Conservation (phyloP, 23 tunicate genomes). For the Trididemnum miniatum region DNA sequence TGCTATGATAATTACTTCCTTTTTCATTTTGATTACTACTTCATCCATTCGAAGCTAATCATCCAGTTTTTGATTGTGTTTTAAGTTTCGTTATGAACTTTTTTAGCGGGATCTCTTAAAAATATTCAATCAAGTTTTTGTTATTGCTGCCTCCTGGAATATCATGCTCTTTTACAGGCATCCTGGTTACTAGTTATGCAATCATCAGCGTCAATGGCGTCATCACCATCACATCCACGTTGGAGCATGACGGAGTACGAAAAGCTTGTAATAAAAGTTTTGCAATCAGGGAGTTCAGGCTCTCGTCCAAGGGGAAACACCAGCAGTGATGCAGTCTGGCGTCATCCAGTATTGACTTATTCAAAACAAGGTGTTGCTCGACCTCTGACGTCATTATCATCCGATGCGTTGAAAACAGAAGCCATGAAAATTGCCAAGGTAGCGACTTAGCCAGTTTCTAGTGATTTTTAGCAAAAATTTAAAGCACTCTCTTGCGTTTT, state of each 20-base stretch:
- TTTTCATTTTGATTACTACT: too few species aligned
- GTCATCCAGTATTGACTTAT: conserved; percentile 55
- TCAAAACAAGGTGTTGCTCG: conserved; percentile 49
- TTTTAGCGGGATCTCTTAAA: too few species aligned
- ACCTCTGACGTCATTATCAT: conserved; percentile 61
- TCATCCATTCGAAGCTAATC: too few species aligned
- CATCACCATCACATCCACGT: neutral
- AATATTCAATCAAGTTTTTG: too few species aligned
- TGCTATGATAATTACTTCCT: too few species aligned
- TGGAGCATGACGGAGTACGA: conserved; percentile 37
- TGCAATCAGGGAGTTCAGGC: conserved; percentile 36
- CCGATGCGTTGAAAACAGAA: conserved; percentile 70
- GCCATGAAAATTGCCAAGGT: conserved; percentile 85
- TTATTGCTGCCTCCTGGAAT: too few species aligned
- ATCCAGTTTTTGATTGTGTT: too few species aligned
- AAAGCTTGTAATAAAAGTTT: conserved; percentile 42
- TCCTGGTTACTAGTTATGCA: conserved; percentile 44
- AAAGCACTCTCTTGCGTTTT: too few species aligned
- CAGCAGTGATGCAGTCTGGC: conserved; percentile 47
- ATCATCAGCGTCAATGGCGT: conserved; percentile 2
- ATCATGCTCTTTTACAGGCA: too few species aligned
- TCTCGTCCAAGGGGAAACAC: neutral
- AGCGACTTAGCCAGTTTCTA: neutral
- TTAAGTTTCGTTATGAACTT: too few species aligned
- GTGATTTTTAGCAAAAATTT: too few species aligned